Conservation (phyloP, 2,888 invertebrate genomes). For the Coelinius sp. region DNA sequence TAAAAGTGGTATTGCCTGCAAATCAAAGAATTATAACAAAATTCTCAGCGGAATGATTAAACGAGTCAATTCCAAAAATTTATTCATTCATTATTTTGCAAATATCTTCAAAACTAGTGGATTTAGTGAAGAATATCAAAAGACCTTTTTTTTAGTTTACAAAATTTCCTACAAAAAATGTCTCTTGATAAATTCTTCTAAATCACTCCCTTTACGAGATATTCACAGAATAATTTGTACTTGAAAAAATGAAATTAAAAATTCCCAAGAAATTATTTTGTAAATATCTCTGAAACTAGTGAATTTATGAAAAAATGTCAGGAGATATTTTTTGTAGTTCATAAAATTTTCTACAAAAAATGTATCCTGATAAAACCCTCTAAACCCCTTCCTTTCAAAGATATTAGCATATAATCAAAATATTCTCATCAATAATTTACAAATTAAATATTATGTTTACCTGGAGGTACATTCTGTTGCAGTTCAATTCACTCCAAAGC, state of each 20-base stretch:
- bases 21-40: not conserved
- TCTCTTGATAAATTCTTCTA: not conserved
- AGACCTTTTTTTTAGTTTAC: not conserved
- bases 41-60: not conserved
- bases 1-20: constrained; percentile 18
- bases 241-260: too few relatives aligned
- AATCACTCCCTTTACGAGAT: not conserved
- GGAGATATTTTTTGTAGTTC: not conserved
- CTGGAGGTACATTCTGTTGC: constrained; percentile 11
- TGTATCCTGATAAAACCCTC: not conserved
- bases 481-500: not conserved
- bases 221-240: too few relatives aligned
- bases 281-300: not conserved
- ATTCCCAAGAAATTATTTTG: too few relatives aligned
- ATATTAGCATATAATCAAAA: not conserved
- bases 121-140: not conserved
- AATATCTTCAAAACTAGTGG: not conserved
- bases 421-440: not conserved
- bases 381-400: not conserved
- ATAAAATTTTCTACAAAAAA: not conserved
- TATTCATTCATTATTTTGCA: not conserved
- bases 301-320: not conserved
- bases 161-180: not conserved
- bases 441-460: not conserved
- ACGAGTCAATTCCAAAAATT: not conserved